Percentiles rank a stretch among this genome's conserved stretches.
Conservation (phyloP, 2,888 invertebrate genomes). For the Thysanoteuthis rhombus region DNA sequence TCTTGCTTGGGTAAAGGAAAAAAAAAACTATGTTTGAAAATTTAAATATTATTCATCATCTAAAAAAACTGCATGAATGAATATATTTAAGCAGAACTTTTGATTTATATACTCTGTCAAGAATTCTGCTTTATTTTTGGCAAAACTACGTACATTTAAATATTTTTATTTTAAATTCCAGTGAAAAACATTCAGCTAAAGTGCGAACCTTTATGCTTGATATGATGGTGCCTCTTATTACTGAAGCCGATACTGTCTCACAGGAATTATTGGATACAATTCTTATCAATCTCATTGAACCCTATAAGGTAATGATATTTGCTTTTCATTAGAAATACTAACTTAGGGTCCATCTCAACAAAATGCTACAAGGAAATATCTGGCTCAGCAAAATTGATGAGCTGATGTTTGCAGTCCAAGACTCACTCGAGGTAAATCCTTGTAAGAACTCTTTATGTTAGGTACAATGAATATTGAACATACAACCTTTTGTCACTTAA, state of each 20-base stretch:
- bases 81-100: not conserved
- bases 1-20: too few relatives aligned
- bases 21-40: too few relatives aligned
- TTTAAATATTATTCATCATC: too few relatives aligned
- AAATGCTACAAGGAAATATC: too few relatives aligned
- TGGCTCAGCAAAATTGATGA: constrained; percentile 70
- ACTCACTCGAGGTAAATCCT: too few relatives aligned
- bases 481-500: too few relatives aligned
- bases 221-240: constrained; percentile 91
- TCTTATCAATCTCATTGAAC: constrained; percentile 92
- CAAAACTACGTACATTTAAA: not conserved
- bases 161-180: constrained; percentile 67
- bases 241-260: constrained; percentile 94
- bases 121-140: not conserved
- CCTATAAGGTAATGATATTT: constrained; percentile 69
- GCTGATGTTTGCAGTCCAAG: too few relatives aligned
- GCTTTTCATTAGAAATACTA: constrained; percentile 79
- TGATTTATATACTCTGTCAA: not conserved
- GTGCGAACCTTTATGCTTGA: constrained; percentile 97
- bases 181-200: constrained; percentile 94
- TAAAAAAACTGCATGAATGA: too few relatives aligned
- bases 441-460: too few relatives aligned
- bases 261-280: constrained; percentile 93
- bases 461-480: too few relatives aligned
- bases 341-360: constrained; percentile 87